These are phyloP conservation scores for Tiphia femorata DNA, from an alignment of 2,888 invertebrate species.

Conservation along the genomic window DNA sequence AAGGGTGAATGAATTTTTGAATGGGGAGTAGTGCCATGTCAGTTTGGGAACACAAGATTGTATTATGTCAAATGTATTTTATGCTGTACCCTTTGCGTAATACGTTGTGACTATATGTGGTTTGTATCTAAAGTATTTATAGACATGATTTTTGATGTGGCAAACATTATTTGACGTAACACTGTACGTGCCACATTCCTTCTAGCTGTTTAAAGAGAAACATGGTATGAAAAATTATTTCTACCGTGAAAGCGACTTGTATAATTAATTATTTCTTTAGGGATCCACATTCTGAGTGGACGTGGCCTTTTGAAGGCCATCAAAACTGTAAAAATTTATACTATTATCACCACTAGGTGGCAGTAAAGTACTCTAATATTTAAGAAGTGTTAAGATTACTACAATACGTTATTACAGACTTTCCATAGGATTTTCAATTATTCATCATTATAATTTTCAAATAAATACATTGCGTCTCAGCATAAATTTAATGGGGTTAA, in stretches of 20 bases:
- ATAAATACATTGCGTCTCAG: too few relatives aligned
- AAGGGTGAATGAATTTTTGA: slow-evolving; percentile 34
- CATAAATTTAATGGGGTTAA: too few relatives aligned
- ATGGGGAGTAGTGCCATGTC: slow-evolving; percentile 36
- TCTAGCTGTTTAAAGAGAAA: slow-evolving; percentile 22
- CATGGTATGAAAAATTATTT: slow-evolving; percentile 36
- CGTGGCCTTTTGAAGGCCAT: slow-evolving; percentile 19
- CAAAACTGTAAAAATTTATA: slow-evolving; percentile 13
- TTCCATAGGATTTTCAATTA: too few relatives aligned
- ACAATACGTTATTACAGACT: too few relatives aligned
- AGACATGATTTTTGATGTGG: slow-evolving; percentile 27
- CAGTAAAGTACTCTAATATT: slow-evolving; percentile 32
- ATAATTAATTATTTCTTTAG: slow-evolving; percentile 27
- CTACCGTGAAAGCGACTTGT: slow-evolving; percentile 16
- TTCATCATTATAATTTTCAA: too few relatives aligned
- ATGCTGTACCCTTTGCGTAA: slow-evolving; percentile 18
- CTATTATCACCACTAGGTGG: slow-evolving; percentile 32
- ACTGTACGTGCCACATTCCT: slow-evolving; percentile 33
- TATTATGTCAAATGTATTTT: slow-evolving; percentile 22
- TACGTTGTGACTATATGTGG: slow-evolving; percentile 7
- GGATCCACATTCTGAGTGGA: slow-evolving; percentile 22
- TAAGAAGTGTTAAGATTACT: background rate
- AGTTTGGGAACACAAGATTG: slow-evolving; percentile 25
- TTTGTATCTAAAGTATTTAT: slow-evolving; percentile 18
- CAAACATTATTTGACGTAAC: slow-evolving; percentile 12